Base-by-base conservation (phyloP, 2,888 invertebrate species). In the Steinernema scapterisci region DNA sequence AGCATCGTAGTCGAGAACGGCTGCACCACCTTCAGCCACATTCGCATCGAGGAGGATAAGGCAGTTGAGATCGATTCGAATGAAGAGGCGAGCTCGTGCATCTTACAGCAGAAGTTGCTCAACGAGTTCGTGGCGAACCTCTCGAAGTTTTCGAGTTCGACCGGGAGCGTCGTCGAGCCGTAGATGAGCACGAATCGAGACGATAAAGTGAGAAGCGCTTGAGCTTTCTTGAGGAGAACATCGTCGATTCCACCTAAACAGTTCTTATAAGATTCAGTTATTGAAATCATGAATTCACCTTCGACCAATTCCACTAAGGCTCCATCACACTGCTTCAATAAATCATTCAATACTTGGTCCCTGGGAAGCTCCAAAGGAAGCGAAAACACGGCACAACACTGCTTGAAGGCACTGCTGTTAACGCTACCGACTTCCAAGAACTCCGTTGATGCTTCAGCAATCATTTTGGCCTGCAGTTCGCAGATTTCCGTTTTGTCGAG, bases 381-480 rank as follows among this genome's bases (percentile, higher is more conserved):
- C 7, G 63, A 31, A n/a, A 63, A 63, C 27, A 63, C 27, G 31
- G 63, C 63, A 63, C 63, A 63, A n/a, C 63, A 63, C 13, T 31
- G 16, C n/a, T 31, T 63, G n/a, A 63, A 31, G 38, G 63, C 6
- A 63, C 52, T 21, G 5, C 21, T 52, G 21, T 11, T 52, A 6
- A 11, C 21, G 52, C 52, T 21, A 23, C 11, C 11, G 21, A 6
- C 19, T 9, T 7, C 11, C 23, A 11, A 2, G 21, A 3, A 11
- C 52, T 38, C 38, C 38, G 38, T 38, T 3, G 38, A 3, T 38
- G 38, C 9, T 38, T 38, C 38, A 38, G 38, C 38, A n/a, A n/a
- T n/a, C n/a, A 16, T 25, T 31, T 63, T 9, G 16, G 11, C 6
- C 9, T n/a, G 27, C 31, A 63, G 31, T 16, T 27, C 16, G 23